Conservation (phyloP, 2,113 vertebrate species). For the Ceratotherium simum region DNA sequence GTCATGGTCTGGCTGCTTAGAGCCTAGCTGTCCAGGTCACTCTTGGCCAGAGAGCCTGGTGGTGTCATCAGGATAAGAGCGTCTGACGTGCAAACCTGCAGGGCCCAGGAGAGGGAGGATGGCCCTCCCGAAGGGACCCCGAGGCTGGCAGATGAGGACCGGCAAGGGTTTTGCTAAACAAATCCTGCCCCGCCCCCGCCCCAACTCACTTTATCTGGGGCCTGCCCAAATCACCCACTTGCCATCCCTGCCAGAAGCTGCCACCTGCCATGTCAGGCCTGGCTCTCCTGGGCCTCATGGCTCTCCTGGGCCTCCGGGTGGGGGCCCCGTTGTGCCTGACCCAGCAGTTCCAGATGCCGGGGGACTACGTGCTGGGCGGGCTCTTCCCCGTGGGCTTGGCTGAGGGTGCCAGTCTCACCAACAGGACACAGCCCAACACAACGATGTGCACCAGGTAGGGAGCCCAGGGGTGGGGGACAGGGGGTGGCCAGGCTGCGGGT, state of each 20-base stretch:
- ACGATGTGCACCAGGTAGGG: constrained; percentile 89
- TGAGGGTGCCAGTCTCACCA: constrained; percentile 68
- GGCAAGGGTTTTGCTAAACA: constrained; percentile 80
- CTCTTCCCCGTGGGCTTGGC: constrained; percentile 89
- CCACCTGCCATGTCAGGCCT: constrained; percentile 14
- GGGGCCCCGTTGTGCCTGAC: constrained; percentile 81
- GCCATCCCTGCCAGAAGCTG: neutral
- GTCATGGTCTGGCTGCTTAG: neutral
- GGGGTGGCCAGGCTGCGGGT: rapidly evolving
- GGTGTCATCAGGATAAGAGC: neutral
- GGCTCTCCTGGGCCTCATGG: neutral
- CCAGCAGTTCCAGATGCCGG: constrained; percentile 85
- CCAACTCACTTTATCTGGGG: neutral
- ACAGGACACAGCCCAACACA: constrained; percentile 77
- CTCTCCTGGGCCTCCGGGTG: neutral
- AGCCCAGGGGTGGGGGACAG: neutral
- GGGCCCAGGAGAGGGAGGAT: neutral
- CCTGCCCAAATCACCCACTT: neutral
- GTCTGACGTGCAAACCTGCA: rapidly evolving
- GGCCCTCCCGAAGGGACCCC: neutral
- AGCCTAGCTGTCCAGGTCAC: neutral
- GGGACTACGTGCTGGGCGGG: constrained; percentile 93
- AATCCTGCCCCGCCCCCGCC: constrained; percentile 44
- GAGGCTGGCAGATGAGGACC: neutral
- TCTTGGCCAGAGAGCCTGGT: neutral